Evolutionary conservation across 2,113 vertebrate species (phyloP).

Genomic region (Callionymus lyra): DNA sequence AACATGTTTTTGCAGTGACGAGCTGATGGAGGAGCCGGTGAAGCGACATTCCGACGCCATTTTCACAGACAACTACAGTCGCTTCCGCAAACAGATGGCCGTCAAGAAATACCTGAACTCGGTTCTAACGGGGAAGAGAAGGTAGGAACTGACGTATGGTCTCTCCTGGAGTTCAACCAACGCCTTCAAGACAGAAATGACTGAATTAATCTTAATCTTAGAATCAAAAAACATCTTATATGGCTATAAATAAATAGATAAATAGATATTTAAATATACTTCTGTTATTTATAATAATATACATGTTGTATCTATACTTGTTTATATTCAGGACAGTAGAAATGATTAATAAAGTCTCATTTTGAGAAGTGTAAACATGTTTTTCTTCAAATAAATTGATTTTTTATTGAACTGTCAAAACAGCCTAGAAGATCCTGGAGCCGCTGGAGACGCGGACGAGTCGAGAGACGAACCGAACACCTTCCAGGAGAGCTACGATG

Average conservation of each 20-base stretch:
- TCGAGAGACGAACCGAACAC: conserved; percentile 66
- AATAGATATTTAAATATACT: too few relatives aligned
- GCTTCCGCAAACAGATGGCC: conserved; percentile 93
- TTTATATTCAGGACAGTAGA: too few relatives aligned
- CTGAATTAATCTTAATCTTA: too few relatives aligned
- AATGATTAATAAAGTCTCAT: too few relatives aligned
- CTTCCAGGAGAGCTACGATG: conserved; percentile 77
- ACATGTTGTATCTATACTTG: too few relatives aligned
- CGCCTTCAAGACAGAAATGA: too few relatives aligned
- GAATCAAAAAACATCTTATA: too few relatives aligned
- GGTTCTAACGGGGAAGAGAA: conserved; percentile 85
- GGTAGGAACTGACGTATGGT: conserved; percentile 58
- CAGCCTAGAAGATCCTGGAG: conserved; percentile 74
- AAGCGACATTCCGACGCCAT: conserved; percentile 94
- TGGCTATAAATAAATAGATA: too few relatives aligned
- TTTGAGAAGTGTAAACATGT: too few relatives aligned
- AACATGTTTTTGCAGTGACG: conserved; percentile 56
- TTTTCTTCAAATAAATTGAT: too few relatives aligned
- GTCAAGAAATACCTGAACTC: conserved; percentile 93
- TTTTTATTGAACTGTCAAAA: background rate
- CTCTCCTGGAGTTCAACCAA: background rate
- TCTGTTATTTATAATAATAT: too few relatives aligned
- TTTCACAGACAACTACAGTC: conserved; percentile 95
- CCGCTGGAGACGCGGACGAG: conserved; percentile 71
- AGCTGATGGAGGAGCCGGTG: conserved; percentile 74